Conservation (phyloP, 2,888 invertebrate genomes). For the Mystacides longicornis region DNA sequence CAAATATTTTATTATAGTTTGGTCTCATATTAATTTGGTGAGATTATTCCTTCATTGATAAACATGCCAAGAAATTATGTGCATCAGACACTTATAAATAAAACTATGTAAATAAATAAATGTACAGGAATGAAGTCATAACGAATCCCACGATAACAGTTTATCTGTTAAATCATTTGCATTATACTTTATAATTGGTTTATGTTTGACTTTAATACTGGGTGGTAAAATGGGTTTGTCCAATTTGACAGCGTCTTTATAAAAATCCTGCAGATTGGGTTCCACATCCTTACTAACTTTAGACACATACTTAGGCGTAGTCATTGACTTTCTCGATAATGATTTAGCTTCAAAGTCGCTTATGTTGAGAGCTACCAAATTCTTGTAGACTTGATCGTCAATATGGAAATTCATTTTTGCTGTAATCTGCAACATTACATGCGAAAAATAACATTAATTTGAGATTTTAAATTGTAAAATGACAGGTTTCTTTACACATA, state of each 20-base stretch:
- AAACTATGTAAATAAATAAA: no score
- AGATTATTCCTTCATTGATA: no score
- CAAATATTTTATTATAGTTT: no score
- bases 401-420: slow-evolving; percentile 44
- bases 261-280: slow-evolving; percentile 45
- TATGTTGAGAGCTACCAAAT: slow-evolving; percentile 41
- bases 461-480: no score
- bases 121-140: no score
- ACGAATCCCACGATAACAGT: slow-evolving; percentile 15
- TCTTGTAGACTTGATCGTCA: slow-evolving; percentile 43
- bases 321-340: slow-evolving; percentile 26
- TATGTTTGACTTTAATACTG: slow-evolving; percentile 16
- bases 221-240: slow-evolving; percentile 31
- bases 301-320: slow-evolving; percentile 11
- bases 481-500: no score
- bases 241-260: slow-evolving; percentile 34
- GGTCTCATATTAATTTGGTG: no score
- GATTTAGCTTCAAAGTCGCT: slow-evolving; percentile 32
- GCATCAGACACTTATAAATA: no score
- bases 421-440: slow-evolving; percentile 27
- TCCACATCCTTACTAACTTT: slow-evolving; percentile 38
- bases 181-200: slow-evolving; percentile 18
- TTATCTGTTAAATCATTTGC: slow-evolving; percentile 19
- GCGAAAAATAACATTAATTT: no score
- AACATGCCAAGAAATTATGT: no score